Conservation (phyloP, 2,888 invertebrate genomes). For the Eulithis prunata region DNA sequence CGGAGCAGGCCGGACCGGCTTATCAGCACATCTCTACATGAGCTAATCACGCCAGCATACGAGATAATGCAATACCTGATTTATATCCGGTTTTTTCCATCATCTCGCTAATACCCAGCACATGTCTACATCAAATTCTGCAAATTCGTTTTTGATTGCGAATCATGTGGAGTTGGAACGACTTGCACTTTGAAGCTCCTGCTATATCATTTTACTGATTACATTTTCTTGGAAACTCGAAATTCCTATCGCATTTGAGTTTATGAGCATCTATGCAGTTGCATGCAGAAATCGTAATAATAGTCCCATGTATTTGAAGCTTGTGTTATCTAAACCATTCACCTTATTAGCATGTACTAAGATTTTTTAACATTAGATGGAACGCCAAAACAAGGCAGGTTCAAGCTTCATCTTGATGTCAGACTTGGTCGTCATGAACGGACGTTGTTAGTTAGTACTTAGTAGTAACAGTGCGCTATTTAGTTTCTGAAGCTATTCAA, state of each 20-base stretch:
- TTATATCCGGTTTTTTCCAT: conserved; percentile 39
- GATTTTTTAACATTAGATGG: no score
- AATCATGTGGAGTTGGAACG: conserved; percentile 27
- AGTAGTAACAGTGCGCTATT: not conserved
- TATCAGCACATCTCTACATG: conserved; percentile 11
- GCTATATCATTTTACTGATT: conserved; percentile 16
- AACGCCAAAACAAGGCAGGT: no score
- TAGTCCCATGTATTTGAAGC: not conserved
- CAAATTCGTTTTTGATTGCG: conserved; percentile 42
- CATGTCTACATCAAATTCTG: conserved; percentile 34
- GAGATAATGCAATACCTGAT: conserved; percentile 33
- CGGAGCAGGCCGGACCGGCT: not conserved
- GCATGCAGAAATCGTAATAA: not conserved
- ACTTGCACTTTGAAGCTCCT: conserved; percentile 17
- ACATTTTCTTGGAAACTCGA: conserved; percentile 17
- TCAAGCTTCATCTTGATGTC: no score
- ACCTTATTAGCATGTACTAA: no score
- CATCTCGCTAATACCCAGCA: conserved; percentile 31
- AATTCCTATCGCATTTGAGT: conserved; percentile 11
- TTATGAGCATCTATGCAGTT: not conserved
- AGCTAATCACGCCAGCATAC: conserved; percentile 35
- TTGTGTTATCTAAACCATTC: no score
- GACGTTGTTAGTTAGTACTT: not conserved
- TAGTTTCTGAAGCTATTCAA: not conserved
- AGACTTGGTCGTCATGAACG: not conserved